A percentile compares a stretch with the other conserved stretches of the same genome.
phyloP scores from a whole-genome alignment of 1,140 invertebrate species.

The Papilio machaon region DNA sequence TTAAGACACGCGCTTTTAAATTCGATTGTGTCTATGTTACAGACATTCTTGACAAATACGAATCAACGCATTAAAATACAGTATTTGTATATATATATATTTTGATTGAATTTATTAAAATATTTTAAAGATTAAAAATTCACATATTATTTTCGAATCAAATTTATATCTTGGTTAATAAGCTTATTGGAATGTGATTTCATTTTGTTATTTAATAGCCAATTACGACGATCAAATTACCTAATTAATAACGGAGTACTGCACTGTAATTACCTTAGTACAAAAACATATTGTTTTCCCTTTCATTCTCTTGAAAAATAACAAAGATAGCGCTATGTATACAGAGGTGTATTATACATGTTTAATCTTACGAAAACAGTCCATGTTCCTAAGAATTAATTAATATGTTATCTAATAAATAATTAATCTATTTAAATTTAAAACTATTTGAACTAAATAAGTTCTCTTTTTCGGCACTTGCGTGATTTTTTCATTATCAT shows the following conservation, averaged over 20 bases:
- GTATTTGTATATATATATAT: too few relatives aligned
- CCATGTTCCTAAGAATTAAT: background rate
- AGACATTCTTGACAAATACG: too few relatives aligned
- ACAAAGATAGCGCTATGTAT: too few relatives aligned
- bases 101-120: slow-evolving; percentile 1
- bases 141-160: background rate
- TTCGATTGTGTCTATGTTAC: too few relatives aligned
- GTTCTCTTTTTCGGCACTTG: slow-evolving; percentile 53
- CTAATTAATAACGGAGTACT: background rate
- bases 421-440: background rate
- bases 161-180: slow-evolving; percentile 1
- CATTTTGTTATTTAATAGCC: slow-evolving; percentile 13
- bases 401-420: background rate
- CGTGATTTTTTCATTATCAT: slow-evolving; percentile 50
- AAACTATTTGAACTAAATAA: background rate
- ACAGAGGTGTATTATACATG: background rate
- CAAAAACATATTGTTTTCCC: too few relatives aligned
- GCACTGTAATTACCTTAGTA: too few relatives aligned
- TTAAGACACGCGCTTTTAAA: too few relatives aligned
- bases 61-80: too few relatives aligned
- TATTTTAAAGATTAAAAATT: background rate
- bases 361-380: background rate
- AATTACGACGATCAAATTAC: background rate
- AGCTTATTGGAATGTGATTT: background rate
- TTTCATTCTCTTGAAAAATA: too few relatives aligned